Evolutionary conservation across 2,888 invertebrate species (phyloP).

Genomic region (Charanyca ferruginea): DNA sequence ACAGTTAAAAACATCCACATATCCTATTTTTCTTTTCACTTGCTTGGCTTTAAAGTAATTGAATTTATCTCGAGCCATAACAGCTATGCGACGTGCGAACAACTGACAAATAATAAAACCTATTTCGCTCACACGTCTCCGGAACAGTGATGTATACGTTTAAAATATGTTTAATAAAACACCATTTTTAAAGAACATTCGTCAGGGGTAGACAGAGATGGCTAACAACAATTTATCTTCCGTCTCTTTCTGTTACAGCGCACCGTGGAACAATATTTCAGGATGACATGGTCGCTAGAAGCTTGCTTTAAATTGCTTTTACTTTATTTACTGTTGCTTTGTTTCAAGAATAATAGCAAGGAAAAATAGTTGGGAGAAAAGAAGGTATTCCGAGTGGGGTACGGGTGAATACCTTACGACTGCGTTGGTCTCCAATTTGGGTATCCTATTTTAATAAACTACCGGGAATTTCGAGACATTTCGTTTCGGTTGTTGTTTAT

Average conservation of each 20-base stretch:
- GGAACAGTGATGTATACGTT: slow-evolving; percentile 39
- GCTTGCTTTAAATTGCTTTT: slow-evolving; percentile 63
- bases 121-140: slow-evolving; percentile 17
- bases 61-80: slow-evolving; percentile 44
- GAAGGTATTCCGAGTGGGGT: slow-evolving; percentile 10
- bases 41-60: slow-evolving; percentile 42
- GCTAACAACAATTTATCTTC: slow-evolving; percentile 73
- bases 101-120: slow-evolving; percentile 38
- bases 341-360: slow-evolving; percentile 40
- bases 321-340: slow-evolving; percentile 44
- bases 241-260: slow-evolving; percentile 73
- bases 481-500: slow-evolving; percentile 8
- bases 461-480: slow-evolving; percentile 11
- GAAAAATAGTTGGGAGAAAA: slow-evolving; percentile 27
- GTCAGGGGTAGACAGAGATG: slow-evolving; percentile 49
- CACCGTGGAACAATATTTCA: slow-evolving; percentile 71
- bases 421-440: slow-evolving; percentile 15
- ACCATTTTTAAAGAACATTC: slow-evolving; percentile 54
- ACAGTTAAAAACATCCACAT: slow-evolving; percentile 15
- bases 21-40: slow-evolving; percentile 9
- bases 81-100: slow-evolving; percentile 15
- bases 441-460: slow-evolving; percentile 32
- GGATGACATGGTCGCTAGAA: slow-evolving; percentile 56
- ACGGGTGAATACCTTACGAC: slow-evolving; percentile 20
- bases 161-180: slow-evolving; percentile 66